These are phyloP conservation scores for Antheraea assamensis DNA, from an alignment of 2,888 invertebrate species.

Conservation along the genomic window DNA sequence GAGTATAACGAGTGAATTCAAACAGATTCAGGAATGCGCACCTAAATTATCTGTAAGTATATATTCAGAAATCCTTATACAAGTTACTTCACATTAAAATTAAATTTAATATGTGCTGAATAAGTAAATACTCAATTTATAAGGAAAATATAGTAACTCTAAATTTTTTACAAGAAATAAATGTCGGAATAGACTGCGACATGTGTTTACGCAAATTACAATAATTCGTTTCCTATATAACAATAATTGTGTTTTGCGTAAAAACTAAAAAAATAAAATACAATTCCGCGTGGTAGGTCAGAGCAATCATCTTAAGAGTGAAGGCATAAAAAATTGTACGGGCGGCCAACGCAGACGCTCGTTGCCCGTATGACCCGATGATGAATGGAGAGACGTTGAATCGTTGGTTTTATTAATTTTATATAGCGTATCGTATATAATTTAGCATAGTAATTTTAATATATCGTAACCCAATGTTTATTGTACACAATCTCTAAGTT, in stretches of 20 bases:
- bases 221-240: background rate
- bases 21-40: background rate
- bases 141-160: background rate
- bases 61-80: background rate
- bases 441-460: background rate
- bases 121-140: too few species aligned
- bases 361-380: background rate
- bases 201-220: background rate
- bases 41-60: background rate
- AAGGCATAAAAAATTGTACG: conserved; percentile 3
- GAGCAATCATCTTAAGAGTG: background rate
- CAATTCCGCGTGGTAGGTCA: background rate
- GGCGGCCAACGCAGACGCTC: background rate
- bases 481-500: background rate
- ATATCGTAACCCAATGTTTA: background rate
- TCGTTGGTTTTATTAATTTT: background rate
- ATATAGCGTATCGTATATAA: background rate
- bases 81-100: too few species aligned
- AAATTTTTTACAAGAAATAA: background rate
- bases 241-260: background rate
- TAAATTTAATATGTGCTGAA: too few species aligned
- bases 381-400: background rate
- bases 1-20: background rate
- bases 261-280: background rate
- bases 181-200: background rate